Conservation (phyloP, 2,113 vertebrate species). For the Tenebrosternarchus preto region DNA sequence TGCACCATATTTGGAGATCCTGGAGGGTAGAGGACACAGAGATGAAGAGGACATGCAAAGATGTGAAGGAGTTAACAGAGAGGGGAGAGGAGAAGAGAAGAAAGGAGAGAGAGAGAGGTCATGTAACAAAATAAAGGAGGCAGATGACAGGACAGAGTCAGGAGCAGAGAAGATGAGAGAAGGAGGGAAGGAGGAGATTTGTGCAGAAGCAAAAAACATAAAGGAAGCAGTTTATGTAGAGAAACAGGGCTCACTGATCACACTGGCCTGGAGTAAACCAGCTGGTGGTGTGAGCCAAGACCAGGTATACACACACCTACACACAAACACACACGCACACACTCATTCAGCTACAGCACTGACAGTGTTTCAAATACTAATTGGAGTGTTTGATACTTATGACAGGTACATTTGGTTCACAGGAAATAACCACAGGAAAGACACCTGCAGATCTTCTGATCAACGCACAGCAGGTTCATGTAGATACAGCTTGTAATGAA, state of each 20-base stretch:
- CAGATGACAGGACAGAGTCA: not conserved
- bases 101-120: not conserved
- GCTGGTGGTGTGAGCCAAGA: constrained; percentile 34
- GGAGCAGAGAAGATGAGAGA: not conserved
- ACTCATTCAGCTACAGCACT: not conserved
- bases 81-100: not conserved
- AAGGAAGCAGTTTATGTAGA: constrained; percentile 49
- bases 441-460: not conserved
- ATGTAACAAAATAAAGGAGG: not conserved
- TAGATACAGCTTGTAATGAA: not conserved
- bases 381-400: not conserved
- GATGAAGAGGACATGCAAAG: not conserved
- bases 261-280: constrained; percentile 74
- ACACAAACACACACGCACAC: not conserved
- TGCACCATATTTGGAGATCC: constrained; percentile 74
- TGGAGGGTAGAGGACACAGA: constrained; percentile 46
- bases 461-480: not conserved
- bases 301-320: constrained; percentile 20
- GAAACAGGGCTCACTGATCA: constrained; percentile 73
- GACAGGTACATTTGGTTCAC: not conserved
- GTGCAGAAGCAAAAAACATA: constrained; percentile 9
- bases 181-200: not conserved
- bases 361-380: not conserved
- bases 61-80: not conserved
- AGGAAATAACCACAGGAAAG: constrained; percentile 23